Conservation (phyloP, 1,140 invertebrate genomes). For the Cydia strobilella region DNA sequence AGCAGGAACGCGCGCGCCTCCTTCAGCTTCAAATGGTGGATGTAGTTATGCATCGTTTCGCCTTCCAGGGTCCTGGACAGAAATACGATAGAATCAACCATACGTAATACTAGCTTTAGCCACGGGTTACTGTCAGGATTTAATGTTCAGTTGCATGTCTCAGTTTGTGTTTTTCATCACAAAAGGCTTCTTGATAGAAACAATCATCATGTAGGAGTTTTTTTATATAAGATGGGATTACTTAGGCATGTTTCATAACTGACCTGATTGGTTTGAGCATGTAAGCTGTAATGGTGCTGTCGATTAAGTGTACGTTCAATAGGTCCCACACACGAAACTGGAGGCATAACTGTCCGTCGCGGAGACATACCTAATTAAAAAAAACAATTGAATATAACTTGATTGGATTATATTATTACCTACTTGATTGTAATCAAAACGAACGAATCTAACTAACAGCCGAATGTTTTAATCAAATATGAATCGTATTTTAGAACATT, state of each 20-base stretch:
- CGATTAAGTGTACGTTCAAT: constrained; percentile 80
- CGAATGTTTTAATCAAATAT: no score
- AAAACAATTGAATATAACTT: neutral
- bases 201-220: neutral
- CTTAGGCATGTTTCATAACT: neutral
- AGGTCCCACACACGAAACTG: constrained; percentile 83
- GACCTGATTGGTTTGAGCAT: constrained; percentile 76
- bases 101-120: neutral
- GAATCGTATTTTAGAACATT: no score
- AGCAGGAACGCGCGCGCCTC: constrained; percentile 78
- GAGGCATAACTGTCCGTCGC: constrained; percentile 82
- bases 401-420: no score
- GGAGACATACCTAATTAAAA: constrained; percentile 79
- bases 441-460: no score
- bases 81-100: constrained; percentile 7
- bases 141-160: constrained; percentile 9
- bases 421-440: no score
- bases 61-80: constrained; percentile 68
- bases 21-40: constrained; percentile 65
- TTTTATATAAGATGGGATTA: neutral
- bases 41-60: constrained; percentile 68
- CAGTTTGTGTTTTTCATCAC: constrained; percentile 20
- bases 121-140: neutral
- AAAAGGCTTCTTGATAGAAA: constrained; percentile 18
- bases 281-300: constrained; percentile 82